These are phyloP conservation scores for Melanaphis sacchari DNA, from an alignment of 1,140 invertebrate genomes.

Conservation along the genomic window DNA sequence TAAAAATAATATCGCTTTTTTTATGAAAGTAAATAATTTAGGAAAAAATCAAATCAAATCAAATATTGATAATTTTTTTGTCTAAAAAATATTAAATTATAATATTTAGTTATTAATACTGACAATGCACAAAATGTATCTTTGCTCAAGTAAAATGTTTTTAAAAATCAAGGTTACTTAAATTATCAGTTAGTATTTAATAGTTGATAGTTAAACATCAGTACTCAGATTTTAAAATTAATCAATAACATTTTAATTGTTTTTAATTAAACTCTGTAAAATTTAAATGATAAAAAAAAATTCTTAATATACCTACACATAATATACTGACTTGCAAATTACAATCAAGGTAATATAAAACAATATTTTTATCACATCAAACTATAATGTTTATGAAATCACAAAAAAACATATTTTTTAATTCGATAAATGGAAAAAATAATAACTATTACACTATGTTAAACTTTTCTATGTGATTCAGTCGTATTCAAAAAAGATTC, in stretches of 20 bases:
- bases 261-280: background rate
- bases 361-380: background rate
- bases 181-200: too few relatives aligned
- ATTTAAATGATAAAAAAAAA: background rate
- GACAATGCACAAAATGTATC: background rate
- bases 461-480: background rate
- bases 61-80: background rate
- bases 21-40: background rate
- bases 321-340: background rate
- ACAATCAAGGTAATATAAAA: background rate
- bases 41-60: background rate
- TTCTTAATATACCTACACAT: background rate
- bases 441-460: background rate
- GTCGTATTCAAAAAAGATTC: background rate
- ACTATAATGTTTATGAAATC: background rate
- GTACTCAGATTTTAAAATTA: too few relatives aligned
- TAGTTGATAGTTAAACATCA: too few relatives aligned
- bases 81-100: background rate
- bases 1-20: background rate
- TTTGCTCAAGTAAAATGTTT: background rate
- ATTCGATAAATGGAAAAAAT: background rate
- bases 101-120: background rate
- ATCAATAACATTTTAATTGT: too few relatives aligned
- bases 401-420: background rate
- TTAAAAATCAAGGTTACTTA: too few relatives aligned